A percentile compares a stretch with the other conserved stretches of the same genome.
These are phyloP conservation scores for Tinea pellionella DNA, from an alignment of 2,888 invertebrate genomes.

Conservation along the genomic window DNA sequence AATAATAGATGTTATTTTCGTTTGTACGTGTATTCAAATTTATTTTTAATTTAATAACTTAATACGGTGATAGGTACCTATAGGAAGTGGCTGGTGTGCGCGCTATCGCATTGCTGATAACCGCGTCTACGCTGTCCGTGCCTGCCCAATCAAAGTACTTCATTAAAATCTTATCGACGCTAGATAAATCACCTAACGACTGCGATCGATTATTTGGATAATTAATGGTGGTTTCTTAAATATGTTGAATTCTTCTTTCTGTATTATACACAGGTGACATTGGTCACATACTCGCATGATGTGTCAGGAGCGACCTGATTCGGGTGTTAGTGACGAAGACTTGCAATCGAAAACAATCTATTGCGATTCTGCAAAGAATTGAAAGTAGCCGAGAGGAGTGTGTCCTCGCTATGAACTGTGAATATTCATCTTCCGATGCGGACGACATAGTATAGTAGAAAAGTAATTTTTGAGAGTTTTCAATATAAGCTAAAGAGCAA, in stretches of 20 bases:
- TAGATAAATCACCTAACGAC: constrained; percentile 68
- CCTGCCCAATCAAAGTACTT: constrained; percentile 68
- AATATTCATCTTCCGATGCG: too few relatives aligned
- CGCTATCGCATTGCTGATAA: constrained; percentile 56
- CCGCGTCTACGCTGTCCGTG: constrained; percentile 49
- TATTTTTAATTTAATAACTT: constrained; percentile 68
- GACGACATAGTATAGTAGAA: too few relatives aligned
- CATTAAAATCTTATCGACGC: constrained; percentile 69
- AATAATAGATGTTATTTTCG: constrained; percentile 32
- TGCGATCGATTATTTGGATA: constrained; percentile 67
- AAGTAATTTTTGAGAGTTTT: too few relatives aligned
- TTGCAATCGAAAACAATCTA: too few relatives aligned
- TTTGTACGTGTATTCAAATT: constrained; percentile 25
- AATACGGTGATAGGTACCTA: constrained; percentile 60
- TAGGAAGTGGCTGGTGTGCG: constrained; percentile 55
- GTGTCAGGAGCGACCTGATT: too few relatives aligned
- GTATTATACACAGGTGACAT: constrained; percentile 26
- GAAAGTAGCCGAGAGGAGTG: too few relatives aligned
- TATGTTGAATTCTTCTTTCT: constrained; percentile 52
- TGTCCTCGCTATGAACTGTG: too few relatives aligned
- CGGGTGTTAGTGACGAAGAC: too few relatives aligned
- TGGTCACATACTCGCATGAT: too few relatives aligned
- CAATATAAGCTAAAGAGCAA: too few relatives aligned
- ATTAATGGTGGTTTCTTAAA: constrained; percentile 62
- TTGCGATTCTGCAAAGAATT: too few relatives aligned